Evolutionary conservation across 1,140 invertebrate species (phyloP).

Genomic region (Parapsyche elsis): DNA sequence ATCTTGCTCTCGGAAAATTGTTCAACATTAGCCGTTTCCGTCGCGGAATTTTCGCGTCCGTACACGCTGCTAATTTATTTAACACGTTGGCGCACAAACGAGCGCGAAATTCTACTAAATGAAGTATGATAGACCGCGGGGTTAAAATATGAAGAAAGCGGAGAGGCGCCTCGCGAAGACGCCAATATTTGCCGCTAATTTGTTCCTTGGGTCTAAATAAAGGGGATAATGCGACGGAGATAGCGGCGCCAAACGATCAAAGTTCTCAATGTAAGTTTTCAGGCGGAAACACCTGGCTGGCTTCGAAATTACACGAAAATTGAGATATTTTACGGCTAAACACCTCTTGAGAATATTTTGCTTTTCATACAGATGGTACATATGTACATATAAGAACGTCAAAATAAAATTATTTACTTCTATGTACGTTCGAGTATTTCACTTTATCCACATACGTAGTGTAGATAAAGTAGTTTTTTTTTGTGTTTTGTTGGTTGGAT

Average conservation of each 20-base stretch:
- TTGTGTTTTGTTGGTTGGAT: no score
- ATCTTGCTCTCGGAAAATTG: slow-evolving; percentile 28
- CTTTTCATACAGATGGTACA: no score
- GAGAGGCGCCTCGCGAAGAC: not conserved
- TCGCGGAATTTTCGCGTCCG: slow-evolving; percentile 23
- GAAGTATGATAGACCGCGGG: slow-evolving; percentile 38
- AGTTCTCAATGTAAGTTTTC: slow-evolving; percentile 1
- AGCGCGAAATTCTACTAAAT: slow-evolving; percentile 9
- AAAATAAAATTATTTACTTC: no score
- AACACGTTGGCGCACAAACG: slow-evolving; percentile 6
- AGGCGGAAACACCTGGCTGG: slow-evolving; percentile 9
- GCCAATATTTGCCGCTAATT: not conserved
- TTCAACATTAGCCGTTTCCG: slow-evolving; percentile 32
- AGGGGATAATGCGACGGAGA: slow-evolving; percentile 1
- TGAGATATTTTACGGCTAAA: not conserved
- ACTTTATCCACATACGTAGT: no score
- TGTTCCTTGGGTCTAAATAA: not conserved
- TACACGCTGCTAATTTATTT: slow-evolving; percentile 26
- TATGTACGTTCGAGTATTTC: no score
- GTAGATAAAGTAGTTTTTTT: no score
- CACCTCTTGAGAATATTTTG: no score
- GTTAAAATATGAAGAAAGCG: slow-evolving; percentile 32
- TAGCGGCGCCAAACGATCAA: slow-evolving; percentile 6
- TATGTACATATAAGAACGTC: no score
- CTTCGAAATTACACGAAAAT: slow-evolving; percentile 1